These are phyloP conservation scores for Aethina tumida DNA, from an alignment of 1,140 invertebrate genomes.

Conservation along the genomic window DNA sequence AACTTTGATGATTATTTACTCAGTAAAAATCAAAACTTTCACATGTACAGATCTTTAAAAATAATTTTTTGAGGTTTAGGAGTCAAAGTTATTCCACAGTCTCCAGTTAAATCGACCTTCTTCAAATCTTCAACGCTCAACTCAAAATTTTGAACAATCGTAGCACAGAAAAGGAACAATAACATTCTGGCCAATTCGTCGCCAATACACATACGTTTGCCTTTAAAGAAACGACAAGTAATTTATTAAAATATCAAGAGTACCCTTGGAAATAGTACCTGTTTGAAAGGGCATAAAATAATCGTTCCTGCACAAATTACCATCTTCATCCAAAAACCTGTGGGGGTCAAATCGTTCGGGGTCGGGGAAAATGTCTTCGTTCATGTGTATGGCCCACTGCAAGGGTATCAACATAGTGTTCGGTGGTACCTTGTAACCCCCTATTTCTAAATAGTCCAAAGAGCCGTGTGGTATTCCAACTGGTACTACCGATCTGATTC, in stretches of 20 bases:
- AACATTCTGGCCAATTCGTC: conserved; percentile 74
- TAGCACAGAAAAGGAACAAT: conserved; percentile 52
- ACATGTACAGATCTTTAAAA: conserved; percentile 35
- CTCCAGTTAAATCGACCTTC: conserved; percentile 45
- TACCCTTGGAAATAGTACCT: conserved; percentile 38
- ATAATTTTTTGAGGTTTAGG: conserved; percentile 47
- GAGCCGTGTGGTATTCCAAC: conserved; percentile 75
- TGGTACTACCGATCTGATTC: conserved; percentile 68
- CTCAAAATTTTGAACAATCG: conserved; percentile 53
- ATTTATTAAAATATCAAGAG: conserved; percentile 9
- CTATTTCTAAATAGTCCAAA: conserved; percentile 41
- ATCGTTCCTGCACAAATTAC: conserved; percentile 50
- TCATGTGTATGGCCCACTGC: conserved; percentile 76
- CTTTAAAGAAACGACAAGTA: conserved; percentile 39
- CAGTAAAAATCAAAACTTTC: too few relatives aligned
- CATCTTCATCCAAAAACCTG: conserved; percentile 60
- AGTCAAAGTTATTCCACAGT: conserved; percentile 60
- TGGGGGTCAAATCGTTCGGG: conserved; percentile 63
- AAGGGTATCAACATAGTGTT: conserved; percentile 62
- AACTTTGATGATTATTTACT: too few relatives aligned
- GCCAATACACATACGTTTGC: conserved; percentile 76
- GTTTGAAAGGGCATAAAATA: conserved; percentile 78
- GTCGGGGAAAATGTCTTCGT: conserved; percentile 57
- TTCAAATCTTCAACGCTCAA: conserved; percentile 31
- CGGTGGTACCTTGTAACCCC: conserved; percentile 48